Evolutionary conservation across 2,113 vertebrate genomes (phyloP), one percentile per base, ranked within the genome.

Genomic region (Channa maculata): DNA sequence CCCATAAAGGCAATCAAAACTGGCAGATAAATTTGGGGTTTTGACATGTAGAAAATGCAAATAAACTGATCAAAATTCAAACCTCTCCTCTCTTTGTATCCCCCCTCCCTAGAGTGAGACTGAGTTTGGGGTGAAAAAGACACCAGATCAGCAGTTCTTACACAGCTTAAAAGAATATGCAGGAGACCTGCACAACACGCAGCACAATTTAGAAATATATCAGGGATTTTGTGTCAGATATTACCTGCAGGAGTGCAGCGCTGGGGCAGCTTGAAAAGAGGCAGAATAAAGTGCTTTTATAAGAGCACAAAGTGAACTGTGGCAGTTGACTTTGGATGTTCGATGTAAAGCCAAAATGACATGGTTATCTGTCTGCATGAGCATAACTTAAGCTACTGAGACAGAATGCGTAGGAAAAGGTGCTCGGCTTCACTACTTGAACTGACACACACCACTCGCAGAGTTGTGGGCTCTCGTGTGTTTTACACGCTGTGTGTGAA

Each of bases 1-100:
- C 57, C 74, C 41, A 84, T 72, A 86, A 85, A 86, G 68, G 69
- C 78, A 11, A 86, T 90, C 82, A 88, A 83, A 89, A 70, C 53
- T 54, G 75, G 82, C 78, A 77, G 83, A 88, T 89, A 85, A 87
- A 89, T 91, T 77, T 89, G 71, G 75, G 64, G 55, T 83, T 87
- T 75, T 71, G 80, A 86, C 86, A 75, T 64, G 79, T 55, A 33
- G 59, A 65, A 80, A 87, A 90, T 88, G 86, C 78, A 88, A 91
- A 91, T 89, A 76, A 68, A 87, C 80, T 76, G 54, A 88, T 92
- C 85, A 89, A 89, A 84, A 92, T 91, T 83, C 88, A 73, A 72
- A 63, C 54, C 71, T 62, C 38, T 44, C 46, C 67, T 71, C 44
- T 33, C 50, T 58, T 59, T 45, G 51, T 62, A 5, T 46, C 49